phyloP scores from a whole-genome alignment of 1,140 invertebrate species.

The Drosophila lacertosa region DNA sequence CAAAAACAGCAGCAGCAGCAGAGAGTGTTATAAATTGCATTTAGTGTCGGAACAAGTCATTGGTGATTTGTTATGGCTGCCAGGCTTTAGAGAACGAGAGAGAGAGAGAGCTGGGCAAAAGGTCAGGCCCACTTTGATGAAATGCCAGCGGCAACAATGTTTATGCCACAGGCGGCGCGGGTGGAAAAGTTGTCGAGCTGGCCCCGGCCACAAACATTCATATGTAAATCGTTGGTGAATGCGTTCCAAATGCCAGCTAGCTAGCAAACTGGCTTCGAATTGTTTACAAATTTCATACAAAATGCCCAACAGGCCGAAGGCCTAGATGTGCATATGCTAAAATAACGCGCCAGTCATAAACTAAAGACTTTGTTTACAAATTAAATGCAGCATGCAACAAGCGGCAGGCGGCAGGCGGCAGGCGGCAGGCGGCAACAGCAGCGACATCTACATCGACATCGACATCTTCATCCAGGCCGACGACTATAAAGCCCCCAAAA shows the following conservation, averaged over 20 bases:
- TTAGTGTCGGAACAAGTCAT: slow-evolving; percentile 75
- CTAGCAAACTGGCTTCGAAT: slow-evolving; percentile 52
- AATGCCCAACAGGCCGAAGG: slow-evolving; percentile 50
- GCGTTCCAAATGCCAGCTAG: slow-evolving; percentile 48
- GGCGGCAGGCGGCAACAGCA: slow-evolving; percentile 69
- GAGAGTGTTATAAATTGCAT: slow-evolving; percentile 79
- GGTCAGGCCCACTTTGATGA: slow-evolving; percentile 55
- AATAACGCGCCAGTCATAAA: slow-evolving; percentile 80
- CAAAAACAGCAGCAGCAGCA: too few species aligned
- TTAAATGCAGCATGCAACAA: slow-evolving; percentile 81
- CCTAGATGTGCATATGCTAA: slow-evolving; percentile 77
- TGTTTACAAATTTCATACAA: slow-evolving; percentile 80
- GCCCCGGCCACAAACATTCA: too few species aligned
- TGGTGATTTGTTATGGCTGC: slow-evolving; percentile 79
- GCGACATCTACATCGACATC: slow-evolving; percentile 44
- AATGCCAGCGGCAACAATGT: slow-evolving; percentile 36
- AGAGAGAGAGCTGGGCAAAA: slow-evolving; percentile 34
- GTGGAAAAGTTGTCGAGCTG: too few species aligned
- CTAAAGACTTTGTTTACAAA: slow-evolving; percentile 83
- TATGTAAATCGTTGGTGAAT: slow-evolving; percentile 65
- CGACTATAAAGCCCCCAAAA: slow-evolving; percentile 60
- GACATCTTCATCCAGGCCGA: slow-evolving; percentile 45
- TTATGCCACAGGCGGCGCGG: background rate
- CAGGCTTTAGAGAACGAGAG: slow-evolving; percentile 20
- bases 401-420: too few species aligned